Evolutionary conservation across 2,888 invertebrate genomes (phyloP).

Genomic region (Zaprionus lineosus): DNA sequence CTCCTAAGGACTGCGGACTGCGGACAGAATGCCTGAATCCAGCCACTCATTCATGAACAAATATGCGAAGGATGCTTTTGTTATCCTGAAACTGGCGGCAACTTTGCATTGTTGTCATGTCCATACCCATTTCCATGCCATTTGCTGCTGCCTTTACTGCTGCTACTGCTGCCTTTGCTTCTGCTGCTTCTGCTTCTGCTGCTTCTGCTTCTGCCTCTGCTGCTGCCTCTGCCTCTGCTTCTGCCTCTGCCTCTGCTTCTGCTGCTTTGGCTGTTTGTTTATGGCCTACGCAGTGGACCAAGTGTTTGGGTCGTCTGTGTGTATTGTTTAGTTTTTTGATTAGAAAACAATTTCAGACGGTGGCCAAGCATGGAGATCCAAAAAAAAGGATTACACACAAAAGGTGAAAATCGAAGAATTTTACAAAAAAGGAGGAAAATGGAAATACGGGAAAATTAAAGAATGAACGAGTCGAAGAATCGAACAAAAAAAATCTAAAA

Average conservation of each 20-base stretch:
- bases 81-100: constrained; percentile 53
- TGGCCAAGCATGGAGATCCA: background rate
- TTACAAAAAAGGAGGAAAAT: no score
- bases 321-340: constrained; percentile 67
- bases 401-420: no score
- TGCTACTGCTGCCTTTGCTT: no score
- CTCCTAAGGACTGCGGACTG: constrained; percentile 1
- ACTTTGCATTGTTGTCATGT: constrained; percentile 63
- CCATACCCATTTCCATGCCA: constrained; percentile 33
- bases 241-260: constrained; percentile 1
- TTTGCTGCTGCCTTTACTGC: constrained; percentile 41
- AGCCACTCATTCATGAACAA: constrained; percentile 55
- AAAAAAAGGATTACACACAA: no score
- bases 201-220: constrained; percentile 17
- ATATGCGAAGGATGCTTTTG: constrained; percentile 44
- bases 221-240: constrained; percentile 13
- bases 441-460: no score
- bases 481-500: no score
- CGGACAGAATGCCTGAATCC: constrained; percentile 19
- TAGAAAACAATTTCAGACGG: constrained; percentile 58
- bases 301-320: constrained; percentile 64
- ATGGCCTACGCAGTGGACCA: constrained; percentile 68
- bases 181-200: constrained; percentile 5
- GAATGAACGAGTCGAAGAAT: no score
- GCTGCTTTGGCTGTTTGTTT: constrained; percentile 55